A percentile compares a stretch with the other conserved stretches of the same genome.
phyloP scores from a whole-genome alignment of 2,113 vertebrate species.

The Nannospalax galili region DNA sequence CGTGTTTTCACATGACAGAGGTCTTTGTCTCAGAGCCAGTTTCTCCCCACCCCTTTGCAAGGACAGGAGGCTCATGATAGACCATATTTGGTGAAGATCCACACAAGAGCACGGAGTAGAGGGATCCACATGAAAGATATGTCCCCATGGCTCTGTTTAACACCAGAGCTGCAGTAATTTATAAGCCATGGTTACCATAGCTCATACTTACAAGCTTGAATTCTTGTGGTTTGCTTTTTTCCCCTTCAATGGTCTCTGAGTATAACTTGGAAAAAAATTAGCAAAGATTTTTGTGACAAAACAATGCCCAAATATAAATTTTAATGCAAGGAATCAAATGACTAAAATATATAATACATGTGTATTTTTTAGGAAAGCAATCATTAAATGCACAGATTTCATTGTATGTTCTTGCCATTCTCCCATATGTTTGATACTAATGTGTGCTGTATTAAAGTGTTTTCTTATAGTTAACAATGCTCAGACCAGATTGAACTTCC shows the following conservation, averaged over 20 bases:
- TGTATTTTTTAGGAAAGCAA: neutral
- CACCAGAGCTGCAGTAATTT: neutral
- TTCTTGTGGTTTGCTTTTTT: neutral
- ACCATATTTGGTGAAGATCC: conserved; percentile 7
- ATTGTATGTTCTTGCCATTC: neutral
- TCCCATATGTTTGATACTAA: neutral
- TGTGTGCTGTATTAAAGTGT: neutral
- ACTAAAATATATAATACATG: neutral
- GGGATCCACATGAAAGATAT: conserved; percentile 13
- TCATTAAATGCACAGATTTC: neutral
- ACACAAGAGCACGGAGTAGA: conserved; percentile 18
- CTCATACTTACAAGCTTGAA: neutral
- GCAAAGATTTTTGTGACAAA: neutral
- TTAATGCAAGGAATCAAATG: neutral
- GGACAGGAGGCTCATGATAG: neutral
- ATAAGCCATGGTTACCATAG: neutral
- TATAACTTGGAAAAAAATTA: neutral
- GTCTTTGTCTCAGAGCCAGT: conserved; percentile 25
- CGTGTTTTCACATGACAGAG: neutral
- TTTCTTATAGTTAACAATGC: neutral
- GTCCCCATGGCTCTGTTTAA: neutral
- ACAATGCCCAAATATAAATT: neutral
- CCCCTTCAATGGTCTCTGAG: neutral
- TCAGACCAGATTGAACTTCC: neutral
- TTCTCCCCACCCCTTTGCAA: neutral